Conservation (phyloP, 2,113 vertebrate species). For the Jacana jacana region DNA sequence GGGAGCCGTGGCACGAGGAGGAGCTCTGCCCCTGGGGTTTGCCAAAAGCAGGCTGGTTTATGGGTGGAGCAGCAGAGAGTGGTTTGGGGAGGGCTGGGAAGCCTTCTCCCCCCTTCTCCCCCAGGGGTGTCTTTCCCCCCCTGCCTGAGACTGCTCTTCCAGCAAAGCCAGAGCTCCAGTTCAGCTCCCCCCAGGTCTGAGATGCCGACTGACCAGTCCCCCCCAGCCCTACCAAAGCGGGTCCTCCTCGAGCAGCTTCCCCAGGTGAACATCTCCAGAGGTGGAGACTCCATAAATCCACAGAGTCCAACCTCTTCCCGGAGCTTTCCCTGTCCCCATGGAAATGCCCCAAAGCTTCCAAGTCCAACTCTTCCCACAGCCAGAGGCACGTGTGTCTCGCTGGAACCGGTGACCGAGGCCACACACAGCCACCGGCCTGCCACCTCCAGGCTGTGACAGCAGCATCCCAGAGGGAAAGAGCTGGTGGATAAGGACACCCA, state of each 20-base stretch:
- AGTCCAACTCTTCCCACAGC: not conserved
- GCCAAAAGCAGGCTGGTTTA: not conserved
- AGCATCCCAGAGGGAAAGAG: not conserved
- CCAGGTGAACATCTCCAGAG: too few relatives aligned
- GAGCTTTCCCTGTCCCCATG: not conserved
- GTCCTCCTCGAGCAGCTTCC: too few relatives aligned
- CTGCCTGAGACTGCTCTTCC: not conserved
- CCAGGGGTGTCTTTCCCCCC: too few relatives aligned
- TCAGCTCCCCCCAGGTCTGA: not conserved
- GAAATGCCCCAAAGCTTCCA: not conserved
- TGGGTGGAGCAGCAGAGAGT: rapidly evolving
- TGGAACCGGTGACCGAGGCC: rapidly evolving
- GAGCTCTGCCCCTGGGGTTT: not conserved
- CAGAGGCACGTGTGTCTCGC: too few relatives aligned
- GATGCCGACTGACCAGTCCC: not conserved
- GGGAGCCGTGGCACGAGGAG: not conserved
- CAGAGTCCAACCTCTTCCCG: not conserved
- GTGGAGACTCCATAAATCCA: not conserved
- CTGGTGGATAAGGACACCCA: rapidly evolving
- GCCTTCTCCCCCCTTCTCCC: not conserved
- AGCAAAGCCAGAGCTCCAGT: not conserved
- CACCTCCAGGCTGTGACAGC: not conserved
- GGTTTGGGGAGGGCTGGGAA: not conserved
- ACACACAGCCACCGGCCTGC: rapidly evolving
- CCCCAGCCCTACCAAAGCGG: too few relatives aligned